These are phyloP conservation scores for Paedocypris micromegethes DNA, from an alignment of 2,797 vertebrate species.

Conservation along the genomic window DNA sequence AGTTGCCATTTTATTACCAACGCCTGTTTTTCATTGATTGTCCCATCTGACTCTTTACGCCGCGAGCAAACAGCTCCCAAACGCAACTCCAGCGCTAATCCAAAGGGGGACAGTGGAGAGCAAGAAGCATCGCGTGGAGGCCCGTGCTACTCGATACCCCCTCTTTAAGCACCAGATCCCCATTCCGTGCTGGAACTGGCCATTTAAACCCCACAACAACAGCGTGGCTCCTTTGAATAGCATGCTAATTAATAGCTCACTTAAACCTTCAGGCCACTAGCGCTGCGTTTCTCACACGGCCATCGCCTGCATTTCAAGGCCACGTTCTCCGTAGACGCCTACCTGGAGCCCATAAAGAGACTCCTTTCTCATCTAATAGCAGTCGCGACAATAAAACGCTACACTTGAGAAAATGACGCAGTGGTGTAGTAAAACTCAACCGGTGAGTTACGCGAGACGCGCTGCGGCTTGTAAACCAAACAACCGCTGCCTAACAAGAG, in stretches of 20 bases:
- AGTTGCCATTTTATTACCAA: conserved; percentile 56
- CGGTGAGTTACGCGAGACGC: conserved; percentile 51
- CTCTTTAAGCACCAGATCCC: conserved; percentile 32
- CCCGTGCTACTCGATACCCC: conserved; percentile 32
- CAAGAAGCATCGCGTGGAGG: conserved; percentile 17
- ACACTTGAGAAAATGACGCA: conserved; percentile 48
- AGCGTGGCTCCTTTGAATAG: conserved; percentile 8
- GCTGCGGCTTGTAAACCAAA: conserved; percentile 51
- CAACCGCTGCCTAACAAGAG: conserved; percentile 17
- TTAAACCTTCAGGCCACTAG: conserved; percentile 31
- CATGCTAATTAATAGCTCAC: conserved; percentile 30
- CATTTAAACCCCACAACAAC: conserved; percentile 35
- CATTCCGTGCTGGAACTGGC: conserved; percentile 22
- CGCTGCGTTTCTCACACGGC: conserved; percentile 10
- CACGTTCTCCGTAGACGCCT: conserved; percentile 24
- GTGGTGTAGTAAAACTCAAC: conserved; percentile 49
- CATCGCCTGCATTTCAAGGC: conserved; percentile 1
- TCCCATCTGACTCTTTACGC: conserved; percentile 64
- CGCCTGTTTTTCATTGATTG: conserved; percentile 64
- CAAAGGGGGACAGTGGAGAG: conserved; percentile 27
- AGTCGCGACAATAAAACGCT: conserved; percentile 48
- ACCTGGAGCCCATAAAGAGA: conserved; percentile 27
- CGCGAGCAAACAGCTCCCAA: conserved; percentile 49
- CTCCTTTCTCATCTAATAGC: conserved; percentile 32
- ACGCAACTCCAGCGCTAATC: conserved; percentile 35